Base-by-base conservation (phyloP, 2,797 vertebrate species). In the Luscinia megarhynchos region DNA sequence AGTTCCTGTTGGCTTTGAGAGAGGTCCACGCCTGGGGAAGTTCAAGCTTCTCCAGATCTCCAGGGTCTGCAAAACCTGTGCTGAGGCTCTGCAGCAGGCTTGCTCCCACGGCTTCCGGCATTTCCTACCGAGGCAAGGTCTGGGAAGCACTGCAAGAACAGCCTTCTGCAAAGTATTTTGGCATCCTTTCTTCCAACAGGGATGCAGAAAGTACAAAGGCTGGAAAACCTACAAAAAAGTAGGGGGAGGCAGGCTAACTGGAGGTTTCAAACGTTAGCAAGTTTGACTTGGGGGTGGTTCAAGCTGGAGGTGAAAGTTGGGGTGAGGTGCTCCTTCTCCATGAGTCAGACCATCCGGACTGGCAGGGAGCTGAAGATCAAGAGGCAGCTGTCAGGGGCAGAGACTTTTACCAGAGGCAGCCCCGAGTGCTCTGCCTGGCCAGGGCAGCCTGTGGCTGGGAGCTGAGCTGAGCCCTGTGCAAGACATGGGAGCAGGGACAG, bases 1-100 rank as follows among this genome's bases (percentile, higher is more conserved):
- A 91, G 69, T 75, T 95, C 87, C 93, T 95, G 81, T 92, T 95
- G 93, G 79, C 92, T 95, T 96, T 93, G 73, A 94, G 69, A 86
- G 45, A 48, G 34, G 82, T 89, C 84, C 69, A 46, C 0, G 64
- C 16, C 48, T 92, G 53, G 59, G 59, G 84, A 95, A 72, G 92
- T 84, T 94, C 84, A 81, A 89, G 82, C 87, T 92, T 81, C 78
- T 95, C 40, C 64, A 86, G 43, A 77, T 94, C 85, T 95, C 89
- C 73, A 68, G 90, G 78, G 86, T 89, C 38, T 94, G 78, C 54
- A 88, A 83, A 96, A 86, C 69, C 80, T 84, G 75, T 0, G 4
- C 32, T 0, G 57, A 59, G 48, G 53, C 48, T 93, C 79, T 89
- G 45, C 62, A 40, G 76, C 67, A 84, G 77, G 4, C 67, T 74